Evolutionary conservation across 2,113 vertebrate species (phyloP), one percentile per base, ranked within the genome.

Genomic region (Perccottus glenii): DNA sequence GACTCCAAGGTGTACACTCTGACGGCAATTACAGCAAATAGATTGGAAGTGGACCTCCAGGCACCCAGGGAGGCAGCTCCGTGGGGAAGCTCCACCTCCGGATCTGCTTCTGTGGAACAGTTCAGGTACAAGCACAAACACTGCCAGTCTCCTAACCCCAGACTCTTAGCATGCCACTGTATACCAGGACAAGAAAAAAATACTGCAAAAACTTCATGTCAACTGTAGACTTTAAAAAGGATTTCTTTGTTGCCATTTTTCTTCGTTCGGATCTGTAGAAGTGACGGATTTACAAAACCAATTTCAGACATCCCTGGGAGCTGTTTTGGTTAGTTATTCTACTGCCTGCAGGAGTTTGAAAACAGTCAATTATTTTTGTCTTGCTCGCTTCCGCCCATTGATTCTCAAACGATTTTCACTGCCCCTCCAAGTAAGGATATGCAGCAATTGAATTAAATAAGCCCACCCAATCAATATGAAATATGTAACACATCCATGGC

Each of bases 21-120:
- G 95, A 97, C 93, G 94, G 94, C 94, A 97, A 96, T 97, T 98
- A 97, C 94, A 95, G 92, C 94, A 96, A 97, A 98, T 96, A 96
- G 95, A 98, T 97, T 96, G 93, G 94, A 95, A 94, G 94, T 92
- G 85, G 93, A 94, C 93, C 94, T 95, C 90, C 90, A 93, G 90
- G 93, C 88, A 81, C 89, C 85, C 61, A 11, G 87, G 76, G 86
- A 86, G 80, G 80, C 94, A 90, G 91, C 92, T 93, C 93, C 91
- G 89, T 87, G 91, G 94, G 93, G 92, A 93, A 89, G 92, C 92
- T 93, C 89, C 93, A 94, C 94, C 91, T 92, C 89, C 89, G 92
- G 94, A 96, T 96, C 95, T 96, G 94, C 93, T 92, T 94, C 91
- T 93, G 92, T 79, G 11, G 71, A 78, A 71, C 92, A 92, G 86